phyloP scores from a whole-genome alignment of 2,113 vertebrate genomes.

The Oncorhynchus clarkii region DNA sequence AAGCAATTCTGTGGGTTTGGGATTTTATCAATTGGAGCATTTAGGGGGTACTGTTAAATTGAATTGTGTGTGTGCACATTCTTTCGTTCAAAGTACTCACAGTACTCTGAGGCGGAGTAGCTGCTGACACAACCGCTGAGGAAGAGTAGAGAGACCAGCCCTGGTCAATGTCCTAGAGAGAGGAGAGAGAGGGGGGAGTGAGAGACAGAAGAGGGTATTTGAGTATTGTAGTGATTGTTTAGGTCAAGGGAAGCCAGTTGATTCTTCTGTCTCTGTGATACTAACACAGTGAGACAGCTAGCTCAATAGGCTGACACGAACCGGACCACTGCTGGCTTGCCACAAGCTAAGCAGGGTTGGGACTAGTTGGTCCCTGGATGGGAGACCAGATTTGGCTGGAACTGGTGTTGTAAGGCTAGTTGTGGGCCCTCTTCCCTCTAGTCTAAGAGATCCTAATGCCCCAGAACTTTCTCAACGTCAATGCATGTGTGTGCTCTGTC shows the following conservation, averaged over 20 bases:
- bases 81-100: constrained; percentile 77
- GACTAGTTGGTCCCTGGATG: no score
- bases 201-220: neutral
- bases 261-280: constrained; percentile 38
- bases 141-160: constrained; percentile 80
- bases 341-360: no score
- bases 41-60: neutral
- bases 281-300: constrained; percentile 51
- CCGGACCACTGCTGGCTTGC: no score
- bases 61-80: constrained; percentile 10
- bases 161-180: constrained; percentile 83
- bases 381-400: no score
- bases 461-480: no score
- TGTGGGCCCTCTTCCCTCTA: no score
- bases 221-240: constrained; percentile 41
- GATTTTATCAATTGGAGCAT: no score
- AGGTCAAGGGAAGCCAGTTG: constrained; percentile 50
- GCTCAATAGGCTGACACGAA: constrained; percentile 43
- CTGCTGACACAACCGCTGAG: constrained; percentile 87
- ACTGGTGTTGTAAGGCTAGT: no score
- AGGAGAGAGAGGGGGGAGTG: constrained; percentile 2
- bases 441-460: neutral
- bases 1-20: neutral
- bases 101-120: constrained; percentile 86
- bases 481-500: no score